Evolutionary conservation across 2,797 vertebrate genomes (phyloP).

Genomic region (Carapus acus): DNA sequence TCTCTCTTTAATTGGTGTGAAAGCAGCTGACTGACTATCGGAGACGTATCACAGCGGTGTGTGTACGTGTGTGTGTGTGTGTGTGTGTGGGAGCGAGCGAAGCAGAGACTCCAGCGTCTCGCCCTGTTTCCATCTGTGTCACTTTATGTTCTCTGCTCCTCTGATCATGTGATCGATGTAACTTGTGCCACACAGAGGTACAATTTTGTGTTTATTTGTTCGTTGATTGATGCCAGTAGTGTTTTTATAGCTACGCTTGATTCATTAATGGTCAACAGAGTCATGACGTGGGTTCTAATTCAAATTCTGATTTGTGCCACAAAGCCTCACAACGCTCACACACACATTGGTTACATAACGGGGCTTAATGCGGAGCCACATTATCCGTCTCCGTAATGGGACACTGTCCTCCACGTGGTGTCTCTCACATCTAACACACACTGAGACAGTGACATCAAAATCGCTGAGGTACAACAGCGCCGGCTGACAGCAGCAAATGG

Average conservation of each 20-base stretch:
- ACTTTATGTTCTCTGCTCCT: background rate
- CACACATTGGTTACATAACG: slow-evolving; percentile 21
- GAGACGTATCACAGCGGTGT: too few relatives aligned
- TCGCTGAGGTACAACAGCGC: too few relatives aligned
- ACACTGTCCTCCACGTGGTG: slow-evolving; percentile 25
- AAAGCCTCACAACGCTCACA: background rate
- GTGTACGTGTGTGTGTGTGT: too few relatives aligned
- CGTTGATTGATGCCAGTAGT: slow-evolving; percentile 19
- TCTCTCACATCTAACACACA: too few relatives aligned
- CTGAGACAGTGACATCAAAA: too few relatives aligned
- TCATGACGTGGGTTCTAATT: background rate
- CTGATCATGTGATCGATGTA: too few relatives aligned
- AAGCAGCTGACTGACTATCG: too few relatives aligned
- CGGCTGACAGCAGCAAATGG: too few relatives aligned
- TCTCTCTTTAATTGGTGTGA: too few relatives aligned
- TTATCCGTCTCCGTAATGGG: slow-evolving; percentile 43
- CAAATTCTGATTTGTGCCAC: background rate
- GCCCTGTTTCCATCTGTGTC: background rate
- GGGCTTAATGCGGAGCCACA: slow-evolving; percentile 21
- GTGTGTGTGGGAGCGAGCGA: background rate
- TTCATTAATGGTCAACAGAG: slow-evolving; percentile 20
- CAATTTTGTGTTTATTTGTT: too few relatives aligned
- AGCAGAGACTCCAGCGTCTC: background rate
- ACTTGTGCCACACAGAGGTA: too few relatives aligned
- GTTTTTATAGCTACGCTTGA: slow-evolving; percentile 25